These are phyloP conservation scores for Arenaria interpres DNA, from an alignment of 2,113 vertebrate species.

Conservation along the genomic window DNA sequence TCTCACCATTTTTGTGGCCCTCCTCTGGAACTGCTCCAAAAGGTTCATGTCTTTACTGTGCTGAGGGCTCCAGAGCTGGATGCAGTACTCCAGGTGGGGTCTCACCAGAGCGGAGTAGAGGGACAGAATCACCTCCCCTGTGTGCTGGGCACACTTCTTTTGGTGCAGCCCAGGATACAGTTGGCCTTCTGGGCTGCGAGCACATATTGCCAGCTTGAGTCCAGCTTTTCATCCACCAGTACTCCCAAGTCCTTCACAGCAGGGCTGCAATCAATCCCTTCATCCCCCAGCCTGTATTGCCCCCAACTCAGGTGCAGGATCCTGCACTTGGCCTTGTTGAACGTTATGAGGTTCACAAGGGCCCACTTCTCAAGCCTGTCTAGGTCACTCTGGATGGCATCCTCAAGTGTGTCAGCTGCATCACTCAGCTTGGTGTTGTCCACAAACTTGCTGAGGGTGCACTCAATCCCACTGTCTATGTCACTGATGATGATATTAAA, in stretches of 20 bases:
- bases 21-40: neutral
- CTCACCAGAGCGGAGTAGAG: neutral
- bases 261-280: neutral
- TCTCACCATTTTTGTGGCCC: neutral
- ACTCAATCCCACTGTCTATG: neutral
- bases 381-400: neutral
- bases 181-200: neutral
- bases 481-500: neutral
- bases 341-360: neutral
- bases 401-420: neutral
- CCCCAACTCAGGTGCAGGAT: neutral
- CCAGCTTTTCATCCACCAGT: neutral
- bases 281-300: neutral
- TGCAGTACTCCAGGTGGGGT: neutral
- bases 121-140: neutral
- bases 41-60: neutral
- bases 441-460: neutral
- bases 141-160: neutral
- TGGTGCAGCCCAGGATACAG: neutral
- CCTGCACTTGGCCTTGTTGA: neutral
- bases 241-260: neutral
- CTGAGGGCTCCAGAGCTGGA: neutral
- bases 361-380: neutral
- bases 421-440: neutral
- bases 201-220: neutral